Evolutionary conservation across 1,140 invertebrate species (phyloP).

Genomic region (Argopecten irradians): DNA sequence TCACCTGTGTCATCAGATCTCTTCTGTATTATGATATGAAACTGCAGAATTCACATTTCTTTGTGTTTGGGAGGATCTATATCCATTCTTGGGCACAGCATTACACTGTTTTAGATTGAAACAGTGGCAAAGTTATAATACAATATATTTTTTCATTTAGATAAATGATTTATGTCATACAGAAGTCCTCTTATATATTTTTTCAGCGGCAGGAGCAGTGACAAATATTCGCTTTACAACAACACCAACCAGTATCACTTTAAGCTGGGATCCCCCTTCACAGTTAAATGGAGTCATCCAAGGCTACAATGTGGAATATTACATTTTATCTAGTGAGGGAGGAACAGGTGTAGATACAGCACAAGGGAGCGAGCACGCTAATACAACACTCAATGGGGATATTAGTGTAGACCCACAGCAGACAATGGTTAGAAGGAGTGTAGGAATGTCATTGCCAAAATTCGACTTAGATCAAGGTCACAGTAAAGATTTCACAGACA

Average conservation of each 20-base stretch:
- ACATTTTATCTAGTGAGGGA: conserved; percentile 2
- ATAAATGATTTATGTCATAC: not conserved
- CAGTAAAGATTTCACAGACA: not conserved
- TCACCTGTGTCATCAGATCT: no score
- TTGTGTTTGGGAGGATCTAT: no score
- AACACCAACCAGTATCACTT: conserved; percentile 45
- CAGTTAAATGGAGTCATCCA: conserved; percentile 54
- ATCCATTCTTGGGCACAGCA: no score
- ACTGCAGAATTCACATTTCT: no score
- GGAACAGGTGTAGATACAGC: not conserved
- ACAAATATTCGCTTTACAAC: conserved; percentile 44
- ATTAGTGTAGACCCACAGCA: not conserved
- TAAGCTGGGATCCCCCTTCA: conserved; percentile 58
- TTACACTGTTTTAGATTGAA: no score
- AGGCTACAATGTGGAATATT: conserved; percentile 43
- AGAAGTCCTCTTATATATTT: not conserved
- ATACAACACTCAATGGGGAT: not conserved
- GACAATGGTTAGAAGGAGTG: not conserved
- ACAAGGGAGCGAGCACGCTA: not conserved
- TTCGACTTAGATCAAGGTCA: not conserved
- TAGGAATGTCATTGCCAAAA: not conserved
- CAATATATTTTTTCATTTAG: not conserved
- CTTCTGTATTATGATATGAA: no score
- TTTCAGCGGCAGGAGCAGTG: conserved; percentile 58
- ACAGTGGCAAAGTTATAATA: not conserved